Evolutionary conservation across 2,888 invertebrate species (phyloP).

Genomic region (Quadriops clusia): DNA sequence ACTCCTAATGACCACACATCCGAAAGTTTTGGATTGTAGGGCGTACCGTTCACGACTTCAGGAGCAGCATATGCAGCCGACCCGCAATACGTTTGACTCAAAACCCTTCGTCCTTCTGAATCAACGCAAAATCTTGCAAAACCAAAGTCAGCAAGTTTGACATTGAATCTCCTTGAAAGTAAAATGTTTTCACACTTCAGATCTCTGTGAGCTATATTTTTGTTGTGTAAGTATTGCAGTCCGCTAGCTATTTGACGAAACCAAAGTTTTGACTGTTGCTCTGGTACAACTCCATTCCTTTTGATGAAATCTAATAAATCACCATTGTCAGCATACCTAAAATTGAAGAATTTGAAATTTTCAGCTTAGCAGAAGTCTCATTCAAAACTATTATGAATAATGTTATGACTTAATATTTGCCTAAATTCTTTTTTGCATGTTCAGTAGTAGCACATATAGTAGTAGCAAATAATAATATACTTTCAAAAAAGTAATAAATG

Average conservation of each 20-base stretch:
- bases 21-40: constrained; percentile 78
- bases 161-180: constrained; percentile 70
- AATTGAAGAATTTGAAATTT: constrained; percentile 3
- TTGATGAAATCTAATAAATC: constrained; percentile 78
- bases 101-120: constrained; percentile 56
- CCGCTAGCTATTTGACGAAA: constrained; percentile 78
- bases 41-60: constrained; percentile 76
- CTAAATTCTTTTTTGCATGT: no score
- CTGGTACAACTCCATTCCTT: constrained; percentile 62
- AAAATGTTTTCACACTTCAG: constrained; percentile 90
- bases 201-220: constrained; percentile 81
- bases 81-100: constrained; percentile 90
- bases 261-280: constrained; percentile 71
- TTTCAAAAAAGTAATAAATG: no score
- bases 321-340: constrained; percentile 71
- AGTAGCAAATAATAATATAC: no score
- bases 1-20: constrained; percentile 92
- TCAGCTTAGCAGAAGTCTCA: no score
- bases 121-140: constrained; percentile 76
- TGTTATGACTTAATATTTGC: no score
- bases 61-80: constrained; percentile 95
- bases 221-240: constrained; percentile 69
- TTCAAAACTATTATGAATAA: no score
- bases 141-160: constrained; percentile 90
- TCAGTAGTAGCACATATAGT: no score